Evolutionary conservation across 2,113 vertebrate species (phyloP), one percentile per base, ranked within the genome.

Genomic region (Rutilus rutilus): DNA sequence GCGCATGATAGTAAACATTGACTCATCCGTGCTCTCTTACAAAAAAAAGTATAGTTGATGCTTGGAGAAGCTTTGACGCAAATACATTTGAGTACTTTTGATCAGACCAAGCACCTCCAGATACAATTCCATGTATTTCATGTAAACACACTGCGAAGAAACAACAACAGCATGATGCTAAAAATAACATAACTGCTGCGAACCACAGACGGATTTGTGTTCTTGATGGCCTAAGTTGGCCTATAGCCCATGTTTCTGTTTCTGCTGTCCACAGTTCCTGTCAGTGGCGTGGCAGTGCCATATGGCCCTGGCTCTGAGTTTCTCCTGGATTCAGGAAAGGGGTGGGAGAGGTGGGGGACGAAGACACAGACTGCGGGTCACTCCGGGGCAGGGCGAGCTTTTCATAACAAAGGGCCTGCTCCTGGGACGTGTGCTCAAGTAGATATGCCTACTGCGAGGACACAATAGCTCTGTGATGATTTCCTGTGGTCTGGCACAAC

Each of bases 381-480:
- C 36, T 77, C 21, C 30, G 67, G 85, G 88, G 82, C 88, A 89
- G 73, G 83, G 47, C 8, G 62, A 79, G 39, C 33, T 87, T 88
- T 78, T 50, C 21, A 54, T 27, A 83, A 89, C 88, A 89, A 89
- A 89, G 78, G 86, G 64, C 57, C n/a, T 81, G 83, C 78, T 89
- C 78, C 50, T 73, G 62, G 86, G 71, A 74, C 64, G 65, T 75
- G 84, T 25, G 47, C 74, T 65, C 65, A 25, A 75, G 39, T 17
- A 76, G 62, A 84, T 85, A 59, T 33, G 14, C 73, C 33, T 42
- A 33, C 69, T 75, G 64, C 47, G 62, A 78, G 42, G 76, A 89
- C 50, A 89, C 87, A 86, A 88, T 65, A 84, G 77, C 52, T 10
- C 65, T 62, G 14, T 54, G 52, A 76, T 83, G 64, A 83, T 87